Evolutionary conservation across 2,797 vertebrate genomes (phyloP), one percentile per base, ranked within the genome.

Genomic region (Notolabrus celidotus): DNA sequence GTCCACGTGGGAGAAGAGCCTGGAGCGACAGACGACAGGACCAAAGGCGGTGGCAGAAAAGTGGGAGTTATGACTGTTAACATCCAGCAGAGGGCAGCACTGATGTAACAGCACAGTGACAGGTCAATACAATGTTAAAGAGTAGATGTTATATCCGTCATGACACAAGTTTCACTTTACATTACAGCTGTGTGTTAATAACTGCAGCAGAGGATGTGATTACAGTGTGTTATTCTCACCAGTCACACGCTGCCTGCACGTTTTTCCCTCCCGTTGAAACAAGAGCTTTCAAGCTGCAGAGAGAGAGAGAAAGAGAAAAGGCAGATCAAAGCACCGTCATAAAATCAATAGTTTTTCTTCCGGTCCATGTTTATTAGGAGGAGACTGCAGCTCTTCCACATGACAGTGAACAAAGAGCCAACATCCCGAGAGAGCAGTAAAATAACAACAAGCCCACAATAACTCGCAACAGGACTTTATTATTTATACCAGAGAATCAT

Each of bases 231-330:
- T 41, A 50, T 45, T 84, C 97, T 95, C 94, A 99, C 98, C 98
- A 99, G 94, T 99, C 98, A 88, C 98, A 99, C 61, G 98, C 97
- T 41, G 97, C 96, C 90, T 99, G 97, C 53, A 99, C 97, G 0
- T 98, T 99, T 90, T 96, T 96, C 86, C 97, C 96, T 59, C 98
- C 98, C 0, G 97, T 99, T 0, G 98, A 98, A 73, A 97, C 96
- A 89, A 99, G 87, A 62, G 98, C 97, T 93, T 99, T 99, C 91
- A 98, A 94, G 72, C 98, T 99, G 87, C 74, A 91, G 82, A 77
- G 68, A 88, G 60, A 81, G 61, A 89, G 62, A 83, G 7, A 50
- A 47, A 50, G 47, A 50, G 46, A 49, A 17, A 45, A 69, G 14
- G 61, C 25, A 84, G 79, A 91, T 91, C 77, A 91, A 86, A 91